Evolutionary conservation across 2,797 vertebrate genomes (phyloP).

Genomic region (Babyrousa celebensis): DNA sequence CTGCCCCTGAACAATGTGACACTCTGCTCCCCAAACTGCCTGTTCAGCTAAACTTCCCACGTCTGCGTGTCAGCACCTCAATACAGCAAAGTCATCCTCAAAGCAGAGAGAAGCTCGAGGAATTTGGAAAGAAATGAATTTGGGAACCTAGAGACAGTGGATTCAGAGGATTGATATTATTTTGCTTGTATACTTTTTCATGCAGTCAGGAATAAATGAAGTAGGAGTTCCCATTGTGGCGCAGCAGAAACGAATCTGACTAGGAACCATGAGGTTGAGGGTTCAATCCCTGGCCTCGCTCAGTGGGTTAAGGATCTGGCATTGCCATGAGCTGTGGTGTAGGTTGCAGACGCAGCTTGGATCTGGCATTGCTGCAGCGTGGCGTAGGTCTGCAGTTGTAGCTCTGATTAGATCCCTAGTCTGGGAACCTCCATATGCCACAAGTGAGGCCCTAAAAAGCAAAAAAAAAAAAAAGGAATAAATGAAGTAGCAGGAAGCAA

Average conservation of each 20-base stretch:
- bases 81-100: constrained; percentile 73
- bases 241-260: no score
- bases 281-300: no score
- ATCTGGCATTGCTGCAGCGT: no score
- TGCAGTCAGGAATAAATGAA: neutral
- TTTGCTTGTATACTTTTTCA: neutral
- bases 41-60: constrained; percentile 80
- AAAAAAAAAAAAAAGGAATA: neutral
- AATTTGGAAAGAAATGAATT: constrained; percentile 1
- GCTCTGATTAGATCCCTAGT: no score
- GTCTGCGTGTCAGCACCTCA: constrained; percentile 59
- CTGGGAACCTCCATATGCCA: no score
- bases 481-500: neutral
- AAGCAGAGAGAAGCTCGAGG: constrained; percentile 52
- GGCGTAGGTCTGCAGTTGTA: no score
- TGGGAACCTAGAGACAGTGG: neutral
- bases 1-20: constrained; percentile 66
- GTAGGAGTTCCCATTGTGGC: no score
- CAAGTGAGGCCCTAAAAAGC: no score
- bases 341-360: no score
- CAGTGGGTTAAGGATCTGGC: no score
- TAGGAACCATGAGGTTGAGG: no score
- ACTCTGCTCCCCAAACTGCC: constrained; percentile 73
- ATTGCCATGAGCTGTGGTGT: no score
- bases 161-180: neutral